Conservation (phyloP, 64 coral and sea anemone genomes). For the Montipora sp. region DNA sequence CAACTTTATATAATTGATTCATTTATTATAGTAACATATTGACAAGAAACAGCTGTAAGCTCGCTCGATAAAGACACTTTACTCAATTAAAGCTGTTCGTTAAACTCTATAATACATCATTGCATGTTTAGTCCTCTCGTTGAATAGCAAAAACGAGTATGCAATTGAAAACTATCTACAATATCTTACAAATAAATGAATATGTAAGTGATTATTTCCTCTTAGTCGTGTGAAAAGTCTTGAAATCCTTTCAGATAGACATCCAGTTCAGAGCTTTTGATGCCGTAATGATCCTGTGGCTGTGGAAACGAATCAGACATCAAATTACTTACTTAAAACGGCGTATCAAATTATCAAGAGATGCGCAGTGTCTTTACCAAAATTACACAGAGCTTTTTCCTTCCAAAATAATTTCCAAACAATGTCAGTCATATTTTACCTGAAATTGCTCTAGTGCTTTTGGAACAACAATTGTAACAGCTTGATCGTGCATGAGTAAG, state of each 20-base stretch:
- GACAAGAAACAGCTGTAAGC: constrained; percentile 40
- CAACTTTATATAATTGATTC: constrained; percentile 45
- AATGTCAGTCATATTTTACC: background rate
- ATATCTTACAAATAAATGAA: constrained; percentile 23
- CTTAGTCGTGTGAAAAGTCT: constrained; percentile 30
- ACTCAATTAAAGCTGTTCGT: constrained; percentile 46
- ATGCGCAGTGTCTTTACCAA: too few species aligned
- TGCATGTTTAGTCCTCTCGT: background rate
- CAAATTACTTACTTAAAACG: background rate
- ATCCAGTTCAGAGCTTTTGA: constrained; percentile 90
- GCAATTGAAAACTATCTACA: constrained; percentile 20
- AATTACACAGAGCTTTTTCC: background rate
- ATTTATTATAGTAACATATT: constrained; percentile 44
- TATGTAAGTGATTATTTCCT: constrained; percentile 13
- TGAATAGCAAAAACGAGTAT: background rate
- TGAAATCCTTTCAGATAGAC: constrained; percentile 91
- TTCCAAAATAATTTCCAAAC: background rate
- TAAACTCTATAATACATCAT: constrained; percentile 8
- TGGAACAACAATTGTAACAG: constrained; percentile 17
- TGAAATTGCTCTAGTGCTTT: constrained; percentile 41
- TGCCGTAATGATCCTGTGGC: constrained; percentile 89
- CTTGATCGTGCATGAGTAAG: constrained; percentile 49
- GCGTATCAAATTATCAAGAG: background rate
- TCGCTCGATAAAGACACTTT: constrained; percentile 44
- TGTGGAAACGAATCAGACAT: constrained; percentile 43